phyloP scores from a whole-genome alignment of 2,888 invertebrate species.

The Chironomus tentans region DNA sequence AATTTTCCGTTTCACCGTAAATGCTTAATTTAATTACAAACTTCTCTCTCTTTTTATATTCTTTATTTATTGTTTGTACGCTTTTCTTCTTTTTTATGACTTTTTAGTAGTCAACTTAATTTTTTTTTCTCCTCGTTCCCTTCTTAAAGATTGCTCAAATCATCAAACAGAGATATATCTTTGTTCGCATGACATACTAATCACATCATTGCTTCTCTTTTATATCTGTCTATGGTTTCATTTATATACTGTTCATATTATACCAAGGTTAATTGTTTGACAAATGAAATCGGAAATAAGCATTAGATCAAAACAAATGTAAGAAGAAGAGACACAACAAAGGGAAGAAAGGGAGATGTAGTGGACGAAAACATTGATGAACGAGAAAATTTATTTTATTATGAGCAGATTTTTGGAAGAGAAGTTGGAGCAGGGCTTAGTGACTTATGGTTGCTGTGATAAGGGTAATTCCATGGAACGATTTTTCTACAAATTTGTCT shows the following conservation, averaged over 20 bases:
- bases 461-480: too few species aligned
- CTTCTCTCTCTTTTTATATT: not conserved
- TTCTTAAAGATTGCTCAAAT: too few species aligned
- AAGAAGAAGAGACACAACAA: not conserved
- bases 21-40: conserved; percentile 21
- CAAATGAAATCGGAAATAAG: not conserved
- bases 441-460: too few species aligned
- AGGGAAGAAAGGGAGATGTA: not conserved
- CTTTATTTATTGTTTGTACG: conserved; percentile 10
- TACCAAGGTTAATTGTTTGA: not conserved
- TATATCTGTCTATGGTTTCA: too few species aligned
- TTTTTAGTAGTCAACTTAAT: not conserved
- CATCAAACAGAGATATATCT: too few species aligned
- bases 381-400: not conserved
- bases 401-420: too few species aligned
- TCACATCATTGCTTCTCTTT: not conserved
- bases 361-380: not conserved
- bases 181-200: not conserved
- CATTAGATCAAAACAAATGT: not conserved
- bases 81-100: not conserved
- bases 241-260: not conserved
- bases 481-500: too few species aligned
- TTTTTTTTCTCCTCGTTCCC: not conserved
- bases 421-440: too few species aligned
- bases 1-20: conserved; percentile 14